Evolutionary conservation across 2,113 vertebrate species (phyloP).

Genomic region (Diphyllodes magnificus): DNA sequence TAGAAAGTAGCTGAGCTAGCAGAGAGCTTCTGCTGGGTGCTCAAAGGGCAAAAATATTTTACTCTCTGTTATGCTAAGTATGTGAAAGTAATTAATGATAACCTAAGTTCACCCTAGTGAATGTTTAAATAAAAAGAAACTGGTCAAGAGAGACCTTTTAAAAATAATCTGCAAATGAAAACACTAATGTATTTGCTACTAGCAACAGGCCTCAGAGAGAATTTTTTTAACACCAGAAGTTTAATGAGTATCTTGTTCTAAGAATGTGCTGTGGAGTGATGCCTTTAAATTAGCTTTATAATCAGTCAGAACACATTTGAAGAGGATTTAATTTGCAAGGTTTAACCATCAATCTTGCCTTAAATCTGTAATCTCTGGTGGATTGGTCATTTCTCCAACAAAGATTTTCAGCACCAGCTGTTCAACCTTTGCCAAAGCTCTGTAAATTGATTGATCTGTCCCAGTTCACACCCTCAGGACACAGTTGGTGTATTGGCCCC

Average conservation of each 20-base stretch:
- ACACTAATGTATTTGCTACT: background rate
- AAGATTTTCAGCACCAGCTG: background rate
- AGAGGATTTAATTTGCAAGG: conserved; percentile 21
- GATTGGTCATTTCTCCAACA: background rate
- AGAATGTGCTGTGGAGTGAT: conserved; percentile 11
- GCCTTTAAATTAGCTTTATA: conserved; percentile 30
- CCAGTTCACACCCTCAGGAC: conserved; percentile 19
- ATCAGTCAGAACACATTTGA: conserved; percentile 24
- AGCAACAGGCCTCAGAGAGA: background rate
- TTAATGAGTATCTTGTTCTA: conserved; percentile 33
- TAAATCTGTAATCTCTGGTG: conserved; percentile 41
- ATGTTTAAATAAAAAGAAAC: background rate
- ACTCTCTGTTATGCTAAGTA: background rate
- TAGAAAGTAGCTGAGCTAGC: background rate
- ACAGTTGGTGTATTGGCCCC: background rate
- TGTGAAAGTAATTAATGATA: conserved; percentile 23
- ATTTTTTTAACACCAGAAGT: background rate
- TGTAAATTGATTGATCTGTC: conserved; percentile 32
- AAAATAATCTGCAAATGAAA: conserved; percentile 27
- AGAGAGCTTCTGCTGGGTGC: background rate
- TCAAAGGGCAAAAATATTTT: background rate
- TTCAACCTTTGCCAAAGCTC: conserved; percentile 31
- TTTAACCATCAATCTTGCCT: background rate
- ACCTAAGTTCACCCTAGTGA: background rate
- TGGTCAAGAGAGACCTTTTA: background rate